Evolutionary conservation across 1,140 invertebrate genomes (phyloP).

Genomic region (Phortica variegata): DNA sequence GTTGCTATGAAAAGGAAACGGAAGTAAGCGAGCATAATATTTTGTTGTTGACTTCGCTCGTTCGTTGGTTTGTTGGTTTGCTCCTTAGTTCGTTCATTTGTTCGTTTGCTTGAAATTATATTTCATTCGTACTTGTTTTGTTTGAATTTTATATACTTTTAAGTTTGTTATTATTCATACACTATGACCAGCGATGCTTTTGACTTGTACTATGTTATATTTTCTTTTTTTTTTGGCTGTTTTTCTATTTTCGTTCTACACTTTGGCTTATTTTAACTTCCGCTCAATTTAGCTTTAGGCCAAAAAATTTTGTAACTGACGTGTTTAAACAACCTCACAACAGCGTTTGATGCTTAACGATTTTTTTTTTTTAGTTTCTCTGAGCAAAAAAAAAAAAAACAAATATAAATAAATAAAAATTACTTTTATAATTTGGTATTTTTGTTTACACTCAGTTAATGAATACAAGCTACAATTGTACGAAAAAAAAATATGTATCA

Average conservation of each 20-base stretch:
- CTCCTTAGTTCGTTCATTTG: neutral
- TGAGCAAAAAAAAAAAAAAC: too few relatives aligned
- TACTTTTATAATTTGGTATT: conserved; percentile 20
- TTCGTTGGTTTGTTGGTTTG: conserved; percentile 11
- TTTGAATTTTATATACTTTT: too few relatives aligned
- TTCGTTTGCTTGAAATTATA: neutral
- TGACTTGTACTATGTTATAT: too few relatives aligned
- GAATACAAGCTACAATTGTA: too few relatives aligned
- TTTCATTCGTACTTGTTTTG: too few relatives aligned
- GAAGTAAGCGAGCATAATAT: conserved; percentile 53
- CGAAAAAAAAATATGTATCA: too few relatives aligned
- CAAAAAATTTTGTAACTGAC: conserved; percentile 55
- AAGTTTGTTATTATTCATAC: too few relatives aligned
- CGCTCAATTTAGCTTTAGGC: conserved; percentile 54
- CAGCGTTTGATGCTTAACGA: conserved; percentile 1
- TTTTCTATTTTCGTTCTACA: conserved; percentile 31
- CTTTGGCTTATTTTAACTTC: conserved; percentile 41
- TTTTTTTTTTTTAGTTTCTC: conserved; percentile 16
- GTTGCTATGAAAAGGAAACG: conserved; percentile 42
- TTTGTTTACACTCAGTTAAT: conserved; percentile 40
- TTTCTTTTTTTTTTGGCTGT: conserved; percentile 39
- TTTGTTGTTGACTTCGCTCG: too few relatives aligned
- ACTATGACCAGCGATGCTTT: too few relatives aligned
- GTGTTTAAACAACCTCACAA: conserved; percentile 49
- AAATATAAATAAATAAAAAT: conserved; percentile 34